Evolutionary conservation across 64 coral and sea anemone species (phyloP).

Genomic region (Catalaphyllia jardinei): DNA sequence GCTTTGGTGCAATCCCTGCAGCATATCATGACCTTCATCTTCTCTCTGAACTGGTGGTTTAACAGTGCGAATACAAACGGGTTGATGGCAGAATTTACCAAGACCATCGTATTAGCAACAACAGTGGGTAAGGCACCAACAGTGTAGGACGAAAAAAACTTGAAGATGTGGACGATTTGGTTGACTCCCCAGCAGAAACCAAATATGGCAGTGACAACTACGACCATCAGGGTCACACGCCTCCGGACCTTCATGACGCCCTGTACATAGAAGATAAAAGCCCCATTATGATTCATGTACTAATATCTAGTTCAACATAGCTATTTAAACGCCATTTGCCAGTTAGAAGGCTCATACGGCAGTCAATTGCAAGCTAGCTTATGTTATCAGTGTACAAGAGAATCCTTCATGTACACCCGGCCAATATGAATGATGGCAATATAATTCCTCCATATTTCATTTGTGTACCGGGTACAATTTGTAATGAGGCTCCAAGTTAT

Average conservation of each 20-base stretch:
- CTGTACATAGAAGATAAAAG: background rate
- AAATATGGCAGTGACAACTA: constrained; percentile 23
- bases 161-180: background rate
- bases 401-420: too few relatives aligned
- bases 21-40: too few relatives aligned
- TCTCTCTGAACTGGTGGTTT: too few relatives aligned
- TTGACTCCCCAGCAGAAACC: constrained; percentile 22
- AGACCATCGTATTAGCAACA: background rate
- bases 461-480: too few relatives aligned
- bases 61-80: background rate
- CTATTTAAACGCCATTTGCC: too few relatives aligned
- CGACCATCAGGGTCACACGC: constrained; percentile 45
- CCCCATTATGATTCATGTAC: background rate
- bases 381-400: too few relatives aligned
- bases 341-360: too few relatives aligned
- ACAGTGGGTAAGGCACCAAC: background rate
- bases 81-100: background rate
- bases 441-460: too few relatives aligned
- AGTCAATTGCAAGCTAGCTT: too few relatives aligned
- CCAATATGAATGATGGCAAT: too few relatives aligned
- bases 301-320: background rate
- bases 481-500: too few relatives aligned
- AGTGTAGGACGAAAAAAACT: background rate
- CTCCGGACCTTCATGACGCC: constrained; percentile 8
- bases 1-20: too few relatives aligned